These are phyloP conservation scores for Malthinus flaveolus DNA, from an alignment of 2,888 invertebrate genomes.

Conservation along the genomic window DNA sequence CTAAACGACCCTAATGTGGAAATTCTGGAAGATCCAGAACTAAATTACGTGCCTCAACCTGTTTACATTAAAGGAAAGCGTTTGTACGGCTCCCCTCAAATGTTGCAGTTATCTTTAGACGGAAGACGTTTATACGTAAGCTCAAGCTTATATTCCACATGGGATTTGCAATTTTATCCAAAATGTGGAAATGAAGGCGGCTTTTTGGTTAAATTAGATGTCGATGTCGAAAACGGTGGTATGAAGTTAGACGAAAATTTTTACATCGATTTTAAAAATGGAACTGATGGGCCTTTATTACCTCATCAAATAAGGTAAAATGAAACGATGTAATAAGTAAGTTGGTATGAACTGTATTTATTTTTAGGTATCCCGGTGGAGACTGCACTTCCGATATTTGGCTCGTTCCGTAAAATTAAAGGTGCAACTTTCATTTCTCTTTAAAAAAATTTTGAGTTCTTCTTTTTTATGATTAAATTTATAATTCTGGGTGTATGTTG, in stretches of 20 bases:
- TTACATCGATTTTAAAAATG: slow-evolving; percentile 86
- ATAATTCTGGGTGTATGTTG: no score
- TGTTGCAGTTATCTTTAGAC: slow-evolving; percentile 95
- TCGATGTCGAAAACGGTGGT: slow-evolving; percentile 84
- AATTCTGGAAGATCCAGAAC: slow-evolving; percentile 75
- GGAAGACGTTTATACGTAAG: slow-evolving; percentile 92
- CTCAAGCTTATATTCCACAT: slow-evolving; percentile 84
- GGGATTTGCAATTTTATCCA: slow-evolving; percentile 95
- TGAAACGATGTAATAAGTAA: neutral
- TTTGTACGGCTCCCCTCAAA: slow-evolving; percentile 87
- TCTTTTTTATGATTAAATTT: no score
- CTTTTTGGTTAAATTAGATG: slow-evolving; percentile 80
- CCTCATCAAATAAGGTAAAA: slow-evolving; percentile 91
- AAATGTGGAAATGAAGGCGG: slow-evolving; percentile 73
- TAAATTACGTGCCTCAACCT: slow-evolving; percentile 68
- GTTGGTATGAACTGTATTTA: slow-evolving; percentile 4
- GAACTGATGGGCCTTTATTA: slow-evolving; percentile 84
- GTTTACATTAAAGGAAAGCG: slow-evolving; percentile 74
- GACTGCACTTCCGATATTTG: slow-evolving; percentile 97
- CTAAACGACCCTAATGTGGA: slow-evolving; percentile 72
- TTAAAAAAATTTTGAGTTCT: no score
- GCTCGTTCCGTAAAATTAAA: slow-evolving; percentile 58
- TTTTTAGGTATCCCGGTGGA: slow-evolving; percentile 84
- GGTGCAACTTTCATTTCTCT: no score
- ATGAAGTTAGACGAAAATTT: slow-evolving; percentile 85